Percentiles rank a stretch among this genome's conserved stretches.
Evolutionary conservation across 1,140 invertebrate species (phyloP).

Genomic region (Orius laevigatus): DNA sequence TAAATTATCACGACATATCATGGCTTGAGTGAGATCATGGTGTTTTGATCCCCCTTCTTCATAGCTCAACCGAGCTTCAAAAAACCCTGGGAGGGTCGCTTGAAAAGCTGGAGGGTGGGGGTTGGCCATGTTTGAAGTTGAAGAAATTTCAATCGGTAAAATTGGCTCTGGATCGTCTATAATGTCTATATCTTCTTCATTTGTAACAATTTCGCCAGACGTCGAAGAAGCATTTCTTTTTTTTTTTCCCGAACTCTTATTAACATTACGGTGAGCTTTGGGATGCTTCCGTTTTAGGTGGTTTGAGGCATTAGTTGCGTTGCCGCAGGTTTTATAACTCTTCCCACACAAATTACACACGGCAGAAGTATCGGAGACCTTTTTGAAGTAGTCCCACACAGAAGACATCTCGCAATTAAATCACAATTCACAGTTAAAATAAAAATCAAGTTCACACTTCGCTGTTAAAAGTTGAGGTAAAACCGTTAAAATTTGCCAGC

Average conservation of each 20-base stretch:
- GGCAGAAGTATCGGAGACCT: neutral
- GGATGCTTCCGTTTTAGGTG: constrained; percentile 2
- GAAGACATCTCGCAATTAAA: too few relatives aligned
- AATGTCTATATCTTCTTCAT: neutral
- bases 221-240: neutral
- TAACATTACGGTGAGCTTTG: neutral
- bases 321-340: neutral
- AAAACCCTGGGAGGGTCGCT: neutral
- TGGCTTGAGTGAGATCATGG: constrained; percentile 1
- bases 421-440: too few relatives aligned
- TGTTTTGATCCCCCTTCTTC: neutral
- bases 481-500: too few relatives aligned
- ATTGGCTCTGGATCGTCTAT: neutral
- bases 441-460: too few relatives aligned
- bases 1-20: neutral
- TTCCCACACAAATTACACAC: constrained; percentile 2
- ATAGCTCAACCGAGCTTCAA: neutral
- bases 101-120: too few relatives aligned
- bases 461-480: too few relatives aligned
- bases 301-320: neutral
- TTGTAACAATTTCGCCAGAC: neutral
- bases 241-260: neutral
- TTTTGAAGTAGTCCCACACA: neutral
- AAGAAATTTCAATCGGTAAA: neutral
- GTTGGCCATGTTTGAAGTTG: neutral